Evolutionary conservation across 2,888 invertebrate species (phyloP).

Genomic region (Polyommatus icarus): DNA sequence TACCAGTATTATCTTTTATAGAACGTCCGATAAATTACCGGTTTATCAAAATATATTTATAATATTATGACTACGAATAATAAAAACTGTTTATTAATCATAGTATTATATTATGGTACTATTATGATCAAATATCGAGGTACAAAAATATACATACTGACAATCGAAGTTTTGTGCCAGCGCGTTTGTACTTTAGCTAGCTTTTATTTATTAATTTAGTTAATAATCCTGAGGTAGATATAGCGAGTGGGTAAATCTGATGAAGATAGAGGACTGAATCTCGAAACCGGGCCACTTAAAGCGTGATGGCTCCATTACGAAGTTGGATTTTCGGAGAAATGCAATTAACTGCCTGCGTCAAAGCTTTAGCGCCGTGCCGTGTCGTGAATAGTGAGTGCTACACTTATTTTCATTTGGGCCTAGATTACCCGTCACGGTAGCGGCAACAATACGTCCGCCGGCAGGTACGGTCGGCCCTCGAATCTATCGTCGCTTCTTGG

Average conservation of each 20-base stretch:
- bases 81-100: neutral
- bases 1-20: neutral
- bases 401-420: neutral
- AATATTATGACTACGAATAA: neutral
- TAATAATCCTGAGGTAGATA: neutral
- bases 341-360: neutral
- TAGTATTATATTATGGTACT: neutral
- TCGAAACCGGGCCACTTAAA: neutral
- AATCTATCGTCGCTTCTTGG: neutral
- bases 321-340: conserved; percentile 9
- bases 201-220: no score
- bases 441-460: neutral
- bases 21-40: neutral
- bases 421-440: neutral
- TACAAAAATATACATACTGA: neutral
- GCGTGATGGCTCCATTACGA: neutral
- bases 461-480: neutral
- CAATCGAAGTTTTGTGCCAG: neutral
- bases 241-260: neutral
- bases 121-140: neutral
- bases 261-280: neutral
- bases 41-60: neutral
- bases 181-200: neutral
- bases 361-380: neutral
- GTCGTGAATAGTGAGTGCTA: neutral